Conservation (phyloP, 37 sponge, comb jelly and placozoan species). For the Haliclona indistincta region DNA sequence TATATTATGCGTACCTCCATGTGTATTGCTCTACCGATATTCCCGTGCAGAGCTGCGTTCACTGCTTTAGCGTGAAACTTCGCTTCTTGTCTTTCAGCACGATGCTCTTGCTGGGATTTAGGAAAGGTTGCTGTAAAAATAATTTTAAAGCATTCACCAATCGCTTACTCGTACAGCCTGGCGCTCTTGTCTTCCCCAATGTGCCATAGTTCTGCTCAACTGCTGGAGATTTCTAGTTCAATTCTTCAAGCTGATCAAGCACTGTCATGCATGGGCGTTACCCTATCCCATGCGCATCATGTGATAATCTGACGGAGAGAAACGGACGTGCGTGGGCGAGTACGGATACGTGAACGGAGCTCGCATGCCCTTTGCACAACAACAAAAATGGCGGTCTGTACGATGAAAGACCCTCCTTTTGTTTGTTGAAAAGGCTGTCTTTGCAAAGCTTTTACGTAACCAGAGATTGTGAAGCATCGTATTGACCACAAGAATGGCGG, state of each 20-base stretch:
- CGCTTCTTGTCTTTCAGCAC: slow-evolving; percentile 63
- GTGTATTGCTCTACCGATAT: slow-evolving; percentile 65
- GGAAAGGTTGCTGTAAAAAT: neutral
- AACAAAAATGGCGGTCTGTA: slow-evolving; percentile 3
- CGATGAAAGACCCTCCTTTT: neutral
- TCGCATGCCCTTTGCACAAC: neutral
- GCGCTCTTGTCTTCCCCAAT: slow-evolving; percentile 31
- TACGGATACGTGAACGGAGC: no score
- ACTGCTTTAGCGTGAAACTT: slow-evolving; percentile 68
- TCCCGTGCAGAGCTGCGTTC: slow-evolving; percentile 84
- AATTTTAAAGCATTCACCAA: neutral
- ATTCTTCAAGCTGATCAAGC: neutral
- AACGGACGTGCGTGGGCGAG: no score
- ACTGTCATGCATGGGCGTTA: neutral
- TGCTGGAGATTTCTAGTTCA: neutral
- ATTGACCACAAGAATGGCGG: no score
- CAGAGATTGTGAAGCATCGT: no score
- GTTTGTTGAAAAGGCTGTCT: no score
- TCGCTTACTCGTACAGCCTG: slow-evolving; percentile 33
- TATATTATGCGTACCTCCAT: slow-evolving; percentile 43
- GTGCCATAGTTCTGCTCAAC: neutral
- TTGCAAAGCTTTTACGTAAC: no score
- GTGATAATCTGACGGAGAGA: neutral
- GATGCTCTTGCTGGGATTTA: slow-evolving; percentile 59
- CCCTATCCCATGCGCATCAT: neutral